These are phyloP conservation scores for Orchesellides sinensis DNA, from an alignment of 2,888 invertebrate species.

Conservation along the genomic window DNA sequence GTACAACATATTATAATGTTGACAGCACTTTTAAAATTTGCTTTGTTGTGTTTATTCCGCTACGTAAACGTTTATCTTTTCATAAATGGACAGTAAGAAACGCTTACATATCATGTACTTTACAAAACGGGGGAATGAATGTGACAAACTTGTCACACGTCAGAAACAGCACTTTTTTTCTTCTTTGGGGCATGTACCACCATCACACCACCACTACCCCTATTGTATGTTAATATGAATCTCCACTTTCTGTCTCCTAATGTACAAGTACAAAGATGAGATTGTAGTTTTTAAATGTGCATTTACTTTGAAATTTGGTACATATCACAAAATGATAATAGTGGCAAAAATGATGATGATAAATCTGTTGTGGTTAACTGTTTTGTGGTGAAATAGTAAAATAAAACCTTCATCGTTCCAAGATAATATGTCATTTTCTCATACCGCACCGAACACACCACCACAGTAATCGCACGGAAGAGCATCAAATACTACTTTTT, in stretches of 20 bases:
- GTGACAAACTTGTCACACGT: slow-evolving; percentile 50
- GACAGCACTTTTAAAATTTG: background rate
- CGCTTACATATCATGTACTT: slow-evolving; percentile 17
- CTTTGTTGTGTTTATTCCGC: background rate
- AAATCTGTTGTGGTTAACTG: slow-evolving; percentile 59
- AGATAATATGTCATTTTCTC: slow-evolving; percentile 50
- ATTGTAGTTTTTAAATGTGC: slow-evolving; percentile 20
- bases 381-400: slow-evolving; percentile 57
- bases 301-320: slow-evolving; percentile 17
- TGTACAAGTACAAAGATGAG: slow-evolving; percentile 4
- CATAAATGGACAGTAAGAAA: slow-evolving; percentile 22
- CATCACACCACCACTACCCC: background rate
- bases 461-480: background rate
- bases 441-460: slow-evolving; percentile 11
- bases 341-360: slow-evolving; percentile 50
- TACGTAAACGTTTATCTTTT: slow-evolving; percentile 9
- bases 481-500: slow-evolving; percentile 14
- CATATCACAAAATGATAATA: slow-evolving; percentile 26
- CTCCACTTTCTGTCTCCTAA: background rate
- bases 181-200: background rate
- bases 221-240: slow-evolving; percentile 3
- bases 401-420: slow-evolving; percentile 38
- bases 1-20: background rate
- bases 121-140: slow-evolving; percentile 36
- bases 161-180: slow-evolving; percentile 26